Base-by-base conservation (phyloP, 2,113 vertebrate species). In the Galeopterus variegatus region DNA sequence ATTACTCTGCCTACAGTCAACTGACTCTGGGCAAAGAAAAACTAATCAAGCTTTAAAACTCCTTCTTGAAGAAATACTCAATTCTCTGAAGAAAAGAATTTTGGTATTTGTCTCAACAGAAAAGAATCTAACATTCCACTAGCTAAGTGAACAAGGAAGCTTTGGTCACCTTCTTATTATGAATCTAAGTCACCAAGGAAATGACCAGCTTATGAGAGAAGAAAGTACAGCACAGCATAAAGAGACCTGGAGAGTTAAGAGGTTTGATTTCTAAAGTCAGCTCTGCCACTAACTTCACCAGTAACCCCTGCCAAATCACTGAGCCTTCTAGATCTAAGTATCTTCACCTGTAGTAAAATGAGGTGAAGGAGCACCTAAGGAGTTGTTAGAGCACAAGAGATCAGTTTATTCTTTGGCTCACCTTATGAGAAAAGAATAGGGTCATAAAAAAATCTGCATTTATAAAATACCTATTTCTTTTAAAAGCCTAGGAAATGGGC, bases 401-500 rank as follows among this genome's bases (percentile, higher is more conserved):
- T n/a, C 58, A 26, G 48, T 79, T 77, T 93, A 73, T 52, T 62
- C 41, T 54, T 89, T 58, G 26, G 56, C 18, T 87, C 50, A 75
- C 52, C 33, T 85, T 54, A 88, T 7, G 18, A 95, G 58, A 88
- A 75, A 19, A 81, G 17, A 90, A 56, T 0, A 45, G 17, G 4
- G 5, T 31, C 21, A 62, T 50, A 10, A 83, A 75, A 65, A 58
- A 82, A 26, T 41, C 50, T 64, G 18, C 3, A n/a, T 80, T 84
- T 90, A 3, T 50, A 31, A 95, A 93, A 83, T 3, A 48, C 6
- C 33, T 54, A 36, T 83, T 70, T 91, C 90, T 80, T 85, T 86
- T 88, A 54, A 96, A 94, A 96, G 79, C n/a, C 2, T 45, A 81
- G 11, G 14, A 69, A 82, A 89, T 69, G n/a, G n/a, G n/a, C n/a